Evolutionary conservation across 1,140 invertebrate species (phyloP).

Genomic region (Ceratoteleas bidentatus): DNA sequence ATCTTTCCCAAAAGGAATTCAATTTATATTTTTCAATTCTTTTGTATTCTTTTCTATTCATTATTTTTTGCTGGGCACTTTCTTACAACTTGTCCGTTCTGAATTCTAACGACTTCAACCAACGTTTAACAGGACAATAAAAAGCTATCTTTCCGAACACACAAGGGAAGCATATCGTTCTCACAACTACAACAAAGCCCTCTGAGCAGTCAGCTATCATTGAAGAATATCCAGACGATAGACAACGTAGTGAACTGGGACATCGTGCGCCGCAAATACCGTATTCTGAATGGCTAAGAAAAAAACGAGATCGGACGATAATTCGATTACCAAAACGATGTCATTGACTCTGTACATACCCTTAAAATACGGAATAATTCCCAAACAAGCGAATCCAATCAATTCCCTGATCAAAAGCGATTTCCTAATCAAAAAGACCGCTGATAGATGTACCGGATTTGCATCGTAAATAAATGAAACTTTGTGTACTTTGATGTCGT

Average conservation of each 20-base stretch:
- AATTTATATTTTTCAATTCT: too few species aligned
- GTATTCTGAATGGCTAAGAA: conserved; percentile 87
- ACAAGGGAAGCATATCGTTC: conserved; percentile 65
- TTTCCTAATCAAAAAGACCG: too few species aligned
- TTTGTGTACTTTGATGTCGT: too few species aligned
- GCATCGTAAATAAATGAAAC: too few species aligned
- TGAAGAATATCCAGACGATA: conserved; percentile 86
- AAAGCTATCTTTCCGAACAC: conserved; percentile 47
- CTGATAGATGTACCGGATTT: too few species aligned
- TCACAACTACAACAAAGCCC: conserved; percentile 85
- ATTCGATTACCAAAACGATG: conserved; percentile 54
- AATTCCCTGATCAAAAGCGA: neutral
- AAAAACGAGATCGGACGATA: conserved; percentile 83
- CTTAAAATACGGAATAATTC: neutral
- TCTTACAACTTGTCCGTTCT: too few species aligned
- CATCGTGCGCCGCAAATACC: conserved; percentile 91
- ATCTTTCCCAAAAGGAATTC: too few species aligned
- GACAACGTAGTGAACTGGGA: conserved; percentile 95
- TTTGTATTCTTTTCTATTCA: too few species aligned
- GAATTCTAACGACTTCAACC: neutral
- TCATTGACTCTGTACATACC: conserved; percentile 46
- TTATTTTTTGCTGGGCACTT: too few species aligned
- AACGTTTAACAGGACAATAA: conserved; percentile 66
- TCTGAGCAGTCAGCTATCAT: conserved; percentile 89
- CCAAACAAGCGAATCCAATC: neutral